Evolutionary conservation across 2,888 invertebrate genomes (phyloP).

Genomic region (Ashinkailepas kermadecensis): DNA sequence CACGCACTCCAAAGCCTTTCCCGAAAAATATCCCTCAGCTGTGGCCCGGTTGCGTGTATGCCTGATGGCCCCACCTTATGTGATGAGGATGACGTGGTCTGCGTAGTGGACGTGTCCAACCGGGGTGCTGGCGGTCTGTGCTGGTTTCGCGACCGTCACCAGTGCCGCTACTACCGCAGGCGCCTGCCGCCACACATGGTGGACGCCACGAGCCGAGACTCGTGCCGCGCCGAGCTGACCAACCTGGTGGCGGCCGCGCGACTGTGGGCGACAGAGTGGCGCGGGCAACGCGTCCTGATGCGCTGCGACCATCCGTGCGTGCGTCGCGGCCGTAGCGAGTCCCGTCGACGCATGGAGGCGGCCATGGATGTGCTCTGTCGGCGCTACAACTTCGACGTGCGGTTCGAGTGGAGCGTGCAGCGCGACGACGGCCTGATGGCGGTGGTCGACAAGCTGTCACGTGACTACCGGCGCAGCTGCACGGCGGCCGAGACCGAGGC

Average conservation of each 20-base stretch:
- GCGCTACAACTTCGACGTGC: not conserved
- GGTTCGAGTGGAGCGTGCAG: not conserved
- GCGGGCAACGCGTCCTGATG: not conserved
- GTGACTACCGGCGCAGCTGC: not conserved
- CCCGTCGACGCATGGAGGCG: not conserved
- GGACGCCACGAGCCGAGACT: not conserved
- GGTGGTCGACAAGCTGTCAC: not conserved
- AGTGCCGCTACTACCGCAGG: not conserved
- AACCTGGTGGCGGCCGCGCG: slow-evolving; percentile 19
- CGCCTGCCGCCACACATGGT: not conserved
- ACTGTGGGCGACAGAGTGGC: not conserved
- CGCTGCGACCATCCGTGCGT: slow-evolving; percentile 19
- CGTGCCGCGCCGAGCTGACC: not conserved
- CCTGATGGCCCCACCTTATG: too few relatives aligned
- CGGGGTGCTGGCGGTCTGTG: not conserved
- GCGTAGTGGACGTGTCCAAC: slow-evolving; percentile 16
- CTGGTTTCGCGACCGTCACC: not conserved
- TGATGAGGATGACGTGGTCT: not conserved
- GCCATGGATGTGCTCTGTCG: not conserved
- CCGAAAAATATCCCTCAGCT: too few relatives aligned
- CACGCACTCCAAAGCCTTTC: too few relatives aligned
- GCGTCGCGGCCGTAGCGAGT: not conserved
- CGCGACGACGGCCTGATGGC: not conserved
- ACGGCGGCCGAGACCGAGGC: not conserved
- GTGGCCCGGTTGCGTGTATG: too few relatives aligned